Evolutionary conservation across 2,888 invertebrate genomes (phyloP).

Genomic region (Apamea sordens): DNA sequence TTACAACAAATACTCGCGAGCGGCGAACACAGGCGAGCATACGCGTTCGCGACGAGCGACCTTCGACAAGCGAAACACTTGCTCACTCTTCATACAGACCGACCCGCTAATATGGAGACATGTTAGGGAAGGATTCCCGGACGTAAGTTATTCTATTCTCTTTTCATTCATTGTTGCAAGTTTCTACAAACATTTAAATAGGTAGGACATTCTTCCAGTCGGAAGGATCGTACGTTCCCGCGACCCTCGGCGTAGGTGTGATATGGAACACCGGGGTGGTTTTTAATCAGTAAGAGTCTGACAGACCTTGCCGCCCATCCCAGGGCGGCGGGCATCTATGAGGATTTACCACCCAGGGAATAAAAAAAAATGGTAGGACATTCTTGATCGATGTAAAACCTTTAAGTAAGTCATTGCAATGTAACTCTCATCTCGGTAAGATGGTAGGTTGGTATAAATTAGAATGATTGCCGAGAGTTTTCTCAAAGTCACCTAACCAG

Average conservation of each 20-base stretch:
- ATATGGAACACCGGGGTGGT: no score
- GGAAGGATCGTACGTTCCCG: no score
- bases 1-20: constrained; percentile 94
- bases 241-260: no score
- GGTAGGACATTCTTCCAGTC: background rate
- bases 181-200: background rate
- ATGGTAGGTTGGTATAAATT: background rate
- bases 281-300: no score
- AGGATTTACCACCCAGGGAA: no score
- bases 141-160: constrained; percentile 89
- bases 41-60: constrained; percentile 88
- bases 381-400: background rate
- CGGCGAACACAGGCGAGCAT: constrained; percentile 92
- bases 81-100: constrained; percentile 99
- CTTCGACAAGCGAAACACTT: constrained; percentile 96
- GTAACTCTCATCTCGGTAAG: background rate
- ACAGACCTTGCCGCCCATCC: no score
- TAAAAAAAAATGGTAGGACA: background rate
- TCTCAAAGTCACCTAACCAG: background rate
- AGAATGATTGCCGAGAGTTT: background rate
- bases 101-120: constrained; percentile 99
- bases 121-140: constrained; percentile 95
- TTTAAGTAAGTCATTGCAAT: background rate
- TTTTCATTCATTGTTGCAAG: background rate
- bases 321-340: no score